Conservation (phyloP, 2,113 vertebrate genomes). For the Thamnophis sirtalis region DNA sequence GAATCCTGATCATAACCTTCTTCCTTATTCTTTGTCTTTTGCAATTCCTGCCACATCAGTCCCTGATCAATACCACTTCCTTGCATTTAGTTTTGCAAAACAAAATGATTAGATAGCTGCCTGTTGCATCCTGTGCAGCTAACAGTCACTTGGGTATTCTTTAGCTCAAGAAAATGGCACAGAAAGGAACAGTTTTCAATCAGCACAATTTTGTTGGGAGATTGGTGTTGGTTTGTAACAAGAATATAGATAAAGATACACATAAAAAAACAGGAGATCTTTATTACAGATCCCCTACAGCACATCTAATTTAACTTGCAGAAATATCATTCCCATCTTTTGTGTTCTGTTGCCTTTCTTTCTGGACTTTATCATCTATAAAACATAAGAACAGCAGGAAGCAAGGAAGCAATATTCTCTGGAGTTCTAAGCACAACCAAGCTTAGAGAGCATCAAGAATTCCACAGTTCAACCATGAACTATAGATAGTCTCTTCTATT, state of each 20-base stretch:
- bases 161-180: background rate
- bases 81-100: background rate
- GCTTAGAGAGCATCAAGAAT: background rate
- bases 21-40: background rate
- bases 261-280: background rate
- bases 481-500: background rate
- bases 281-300: background rate
- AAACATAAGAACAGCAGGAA: background rate
- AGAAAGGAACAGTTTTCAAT: background rate
- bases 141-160: background rate
- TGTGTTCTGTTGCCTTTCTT: background rate
- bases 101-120: background rate
- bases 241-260: background rate
- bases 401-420: background rate
- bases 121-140: background rate
- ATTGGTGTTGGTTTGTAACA: background rate
- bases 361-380: background rate
- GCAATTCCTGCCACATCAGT: background rate
- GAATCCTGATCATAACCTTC: background rate
- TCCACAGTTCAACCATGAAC: background rate
- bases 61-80: background rate
- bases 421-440: background rate
- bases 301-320: background rate
- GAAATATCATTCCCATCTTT: background rate
- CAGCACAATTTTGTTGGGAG: background rate